phyloP scores from a whole-genome alignment of 2,113 vertebrate genomes.

The Corythornis cristatus region DNA sequence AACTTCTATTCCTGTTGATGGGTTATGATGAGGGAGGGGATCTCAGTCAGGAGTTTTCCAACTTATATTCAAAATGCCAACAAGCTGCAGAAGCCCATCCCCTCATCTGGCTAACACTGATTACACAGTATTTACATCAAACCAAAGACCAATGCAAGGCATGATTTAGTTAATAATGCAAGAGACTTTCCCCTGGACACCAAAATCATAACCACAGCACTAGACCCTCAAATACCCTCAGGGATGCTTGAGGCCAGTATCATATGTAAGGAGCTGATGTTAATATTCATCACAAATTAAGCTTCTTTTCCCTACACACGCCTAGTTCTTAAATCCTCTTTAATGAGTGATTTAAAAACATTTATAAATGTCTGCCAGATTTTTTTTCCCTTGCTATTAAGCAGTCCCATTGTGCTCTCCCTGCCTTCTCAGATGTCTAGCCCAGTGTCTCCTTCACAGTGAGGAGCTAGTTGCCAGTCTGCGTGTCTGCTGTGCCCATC shows the following conservation, averaged over 20 bases:
- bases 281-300: constrained; percentile 56
- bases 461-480: not conserved
- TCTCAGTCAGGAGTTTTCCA: not conserved
- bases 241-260: constrained; percentile 10
- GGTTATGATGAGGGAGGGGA: not conserved
- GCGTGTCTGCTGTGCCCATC: not conserved
- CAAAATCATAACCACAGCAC: constrained; percentile 21
- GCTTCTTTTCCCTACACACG: not conserved
- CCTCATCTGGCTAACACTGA: not conserved
- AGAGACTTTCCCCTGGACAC: not conserved
- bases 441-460: not conserved
- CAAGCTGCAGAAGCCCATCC: not conserved
- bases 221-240: constrained; percentile 7
- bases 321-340: constrained; percentile 28
- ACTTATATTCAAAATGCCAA: not conserved
- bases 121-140: not conserved
- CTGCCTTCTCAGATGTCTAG: not conserved
- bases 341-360: constrained; percentile 33
- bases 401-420: not conserved
- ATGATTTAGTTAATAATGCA: constrained; percentile 44
- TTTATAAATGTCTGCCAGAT: not conserved
- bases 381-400: not conserved
- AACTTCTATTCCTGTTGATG: not conserved
- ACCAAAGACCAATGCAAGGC: not conserved
- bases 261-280: constrained; percentile 5